Evolutionary conservation across 2,888 invertebrate species (phyloP), one percentile per base, ranked within the genome.

Genomic region (Lissonota sp.): DNA sequence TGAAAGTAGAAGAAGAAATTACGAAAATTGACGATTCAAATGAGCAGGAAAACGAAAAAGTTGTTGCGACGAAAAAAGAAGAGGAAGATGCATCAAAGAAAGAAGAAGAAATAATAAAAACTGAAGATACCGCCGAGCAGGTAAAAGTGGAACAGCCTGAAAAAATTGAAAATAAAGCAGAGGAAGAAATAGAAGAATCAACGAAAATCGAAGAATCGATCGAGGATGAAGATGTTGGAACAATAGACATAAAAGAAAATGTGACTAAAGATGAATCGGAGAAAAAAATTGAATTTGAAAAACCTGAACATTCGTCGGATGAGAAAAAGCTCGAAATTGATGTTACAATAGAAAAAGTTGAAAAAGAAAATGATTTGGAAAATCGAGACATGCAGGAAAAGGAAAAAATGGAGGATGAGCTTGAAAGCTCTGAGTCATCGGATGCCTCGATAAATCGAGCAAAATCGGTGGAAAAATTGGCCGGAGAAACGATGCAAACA

Each of bases 21-120:
- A 40, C 1, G 10, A 16, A 77, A 8, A 46, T 44, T 7, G 46
- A 69, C 7, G n/a, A 44, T 55, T 66, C 42, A 60, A 51, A 71
- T 77, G 58, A 62, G 79, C 67, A 26, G 26, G 26, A 26, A 26
- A 3, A 26, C 26, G 26, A 26, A 3, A 26, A 26, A 26, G 26
- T 26, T 26, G 26, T 53, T 72, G 42, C 7, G 75, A 46, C 10
- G 67, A 67, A 53, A 62, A 67, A 67, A 79, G 81, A 72, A 49
- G 51, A 80, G 75, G 40, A 66, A 6, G n/a, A n/a, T 4, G 51
- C 10, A 40, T 40, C 37, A 10, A 46, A 44, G 39, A 3, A 4
- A 66, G 7, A 12, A 10, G 62, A 69, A 46, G 71, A 77, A 49
- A n/a, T 14, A 42, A 26, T n/a, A 26, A 42, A 44, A 8, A 6